Evolutionary conservation across 2,888 invertebrate genomes (phyloP), one percentile per base, ranked within the genome.

Genomic region (Morpho achilles): DNA sequence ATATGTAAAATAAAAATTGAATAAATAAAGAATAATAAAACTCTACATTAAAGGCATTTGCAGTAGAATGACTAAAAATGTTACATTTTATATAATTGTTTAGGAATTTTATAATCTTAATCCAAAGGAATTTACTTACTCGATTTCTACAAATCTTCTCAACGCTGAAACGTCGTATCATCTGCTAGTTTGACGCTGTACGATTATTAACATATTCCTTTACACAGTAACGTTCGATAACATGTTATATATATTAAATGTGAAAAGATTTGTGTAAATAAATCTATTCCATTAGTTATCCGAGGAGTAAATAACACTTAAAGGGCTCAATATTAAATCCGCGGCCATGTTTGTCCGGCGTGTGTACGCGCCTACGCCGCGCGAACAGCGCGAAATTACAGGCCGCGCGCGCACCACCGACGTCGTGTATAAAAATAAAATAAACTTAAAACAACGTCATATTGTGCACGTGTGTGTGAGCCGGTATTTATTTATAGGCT

Each of bases 401-500:
- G 80, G 76, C 84, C 67, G 84, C 76, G 80, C 78, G 82, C 76
- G 77, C 83, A 75, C 73, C 80, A 80, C 83, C 82, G 69, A 71
- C 79, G 74, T 81, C 81, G 77, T 76, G 88, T 83, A 86, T 87
- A 89, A 89, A 90, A 90, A 90, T 89, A 90, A 89, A 89, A 88
- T 89, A 89, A 87, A 89, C 82, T 84, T 87, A 87, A 87, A 87
- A 87, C 87, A 87, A 84, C 90, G 88, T 87, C 87, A 87, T 82
- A 80, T 84, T 85, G 79, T 82, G 82, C 82, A 83, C 84, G 84
- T 88, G 88, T 89, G 89, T 79, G 90, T 77, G 89, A 79, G 85
- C 82, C 82, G 75, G 84, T 88, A 89, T 88, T 89, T 89, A 89
- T 90, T 90, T 89, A 89, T 90, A 90, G 89, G 82, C 84, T 85